Base-by-base conservation (phyloP, 2,888 invertebrate genomes). In the Macrostomum cliftonense region DNA sequence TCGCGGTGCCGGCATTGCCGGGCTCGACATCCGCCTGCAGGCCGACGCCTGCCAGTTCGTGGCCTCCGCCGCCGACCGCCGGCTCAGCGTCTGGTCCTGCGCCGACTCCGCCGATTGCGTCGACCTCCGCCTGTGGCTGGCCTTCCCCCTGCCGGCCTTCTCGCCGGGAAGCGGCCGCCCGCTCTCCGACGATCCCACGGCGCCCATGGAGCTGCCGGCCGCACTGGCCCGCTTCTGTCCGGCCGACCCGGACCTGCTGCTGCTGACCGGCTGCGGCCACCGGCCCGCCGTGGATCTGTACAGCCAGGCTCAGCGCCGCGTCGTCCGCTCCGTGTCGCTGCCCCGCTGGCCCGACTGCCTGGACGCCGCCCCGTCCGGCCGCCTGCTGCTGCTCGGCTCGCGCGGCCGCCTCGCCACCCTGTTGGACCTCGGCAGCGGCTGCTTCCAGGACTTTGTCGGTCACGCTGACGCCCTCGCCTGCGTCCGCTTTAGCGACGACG, bases 71-170 rank as follows among this genome's bases (percentile, higher is more conserved):
- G 60, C 60, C 40, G 68, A 69, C 56, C 58, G 65, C 40, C 59
- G 68, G 42, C 63, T 69, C 51, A 66, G 66, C 58, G 61, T 69
- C 12, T 69, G 68, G 69, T 62, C 64, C 43, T 62, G 65, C 53
- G 67, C 67, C 58, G 65, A 66, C 66, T 58, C 62, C 1, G 62
- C 62, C 50, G 67, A 68, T 56, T 58, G 60, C 50, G 68, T 67
- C 57, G 67, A 68, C 55, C 62, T 68, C 47, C 60, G 64, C 49
- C 68, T 69, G 58, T 69, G 69, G 69, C 53, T 69, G 52, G 65
- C 68, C 14, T 69, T 69, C 54, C 63, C 68, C 68, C 64, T 64
- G 16, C 65, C 65, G 38, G 63, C 63, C 16, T 62, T 61, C 55
- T 36, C 39, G 5, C 28, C 36, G 1, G 43, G 46, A 1, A 43